These are phyloP conservation scores for Microctonus brassicae DNA, from an alignment of 2,888 invertebrate genomes.

Conservation along the genomic window DNA sequence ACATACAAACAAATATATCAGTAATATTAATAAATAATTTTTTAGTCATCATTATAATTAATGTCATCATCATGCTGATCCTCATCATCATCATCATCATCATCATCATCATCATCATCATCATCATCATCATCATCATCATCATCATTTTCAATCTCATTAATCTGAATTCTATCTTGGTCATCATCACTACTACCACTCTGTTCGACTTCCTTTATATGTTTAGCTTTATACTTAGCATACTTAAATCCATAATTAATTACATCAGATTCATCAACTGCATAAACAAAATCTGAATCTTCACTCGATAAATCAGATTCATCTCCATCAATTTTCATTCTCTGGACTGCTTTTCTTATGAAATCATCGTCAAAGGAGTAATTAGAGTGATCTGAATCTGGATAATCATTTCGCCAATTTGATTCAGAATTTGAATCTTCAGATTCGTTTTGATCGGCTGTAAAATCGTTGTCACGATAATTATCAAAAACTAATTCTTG, in stretches of 20 bases:
- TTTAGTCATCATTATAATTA: neutral
- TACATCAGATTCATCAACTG: slow-evolving; percentile 71
- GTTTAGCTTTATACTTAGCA: slow-evolving; percentile 77
- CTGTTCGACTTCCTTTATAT: slow-evolving; percentile 57
- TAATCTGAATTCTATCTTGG: slow-evolving; percentile 36
- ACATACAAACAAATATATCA: too few species aligned
- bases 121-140: slow-evolving; percentile 15
- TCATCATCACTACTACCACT: slow-evolving; percentile 51
- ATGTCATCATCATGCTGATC: slow-evolving; percentile 2
- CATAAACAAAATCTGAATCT: slow-evolving; percentile 58
- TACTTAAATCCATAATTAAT: slow-evolving; percentile 77
- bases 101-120: slow-evolving; percentile 16
- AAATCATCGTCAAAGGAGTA: slow-evolving; percentile 76
- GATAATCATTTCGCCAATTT: slow-evolving; percentile 84
- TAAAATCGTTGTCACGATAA: slow-evolving; percentile 45
- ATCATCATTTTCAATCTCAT: slow-evolving; percentile 15
- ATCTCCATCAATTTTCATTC: slow-evolving; percentile 59
- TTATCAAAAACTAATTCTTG: slow-evolving; percentile 66
- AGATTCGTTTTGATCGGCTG: slow-evolving; percentile 64
- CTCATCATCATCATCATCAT: slow-evolving; percentile 21
- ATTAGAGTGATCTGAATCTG: slow-evolving; percentile 76
- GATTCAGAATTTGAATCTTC: slow-evolving; percentile 86
- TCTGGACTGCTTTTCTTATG: slow-evolving; percentile 75
- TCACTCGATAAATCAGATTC: slow-evolving; percentile 72
- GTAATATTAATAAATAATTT: too few species aligned